These are phyloP conservation scores for Phrynosoma blainvillii DNA, from an alignment of 2,113 vertebrate species.

Conservation along the genomic window DNA sequence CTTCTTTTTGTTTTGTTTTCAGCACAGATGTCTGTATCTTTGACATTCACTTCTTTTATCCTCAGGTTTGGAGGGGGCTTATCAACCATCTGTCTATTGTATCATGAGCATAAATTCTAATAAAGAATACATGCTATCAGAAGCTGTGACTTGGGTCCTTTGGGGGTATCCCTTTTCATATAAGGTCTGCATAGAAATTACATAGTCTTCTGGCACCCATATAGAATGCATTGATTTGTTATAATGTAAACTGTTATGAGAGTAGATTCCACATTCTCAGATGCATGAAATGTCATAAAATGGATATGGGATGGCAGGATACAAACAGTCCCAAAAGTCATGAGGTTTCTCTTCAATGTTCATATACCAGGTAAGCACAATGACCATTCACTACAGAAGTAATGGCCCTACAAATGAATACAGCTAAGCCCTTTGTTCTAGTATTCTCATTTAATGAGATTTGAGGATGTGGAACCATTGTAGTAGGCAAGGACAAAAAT, in stretches of 20 bases:
- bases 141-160: neutral
- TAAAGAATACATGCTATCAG: neutral
- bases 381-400: neutral
- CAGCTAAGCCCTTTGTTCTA: neutral
- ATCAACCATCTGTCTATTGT: neutral
- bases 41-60: neutral
- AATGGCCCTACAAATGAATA: neutral
- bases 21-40: neutral
- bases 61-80: neutral
- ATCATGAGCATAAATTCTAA: neutral
- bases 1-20: neutral
- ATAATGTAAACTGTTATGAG: neutral
- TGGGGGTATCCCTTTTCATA: neutral
- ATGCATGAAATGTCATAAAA: neutral
- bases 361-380: neutral
- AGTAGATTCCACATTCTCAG: neutral
- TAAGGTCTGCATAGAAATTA: neutral
- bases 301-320: neutral
- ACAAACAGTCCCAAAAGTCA: neutral
- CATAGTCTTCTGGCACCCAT: neutral
- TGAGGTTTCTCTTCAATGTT: neutral
- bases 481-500: neutral
- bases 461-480: neutral
- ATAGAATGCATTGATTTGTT: neutral
- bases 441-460: neutral